Evolutionary conservation across 2,113 vertebrate species (phyloP), one percentile per base, ranked within the genome.

Genomic region (Patagioenas fasciata): DNA sequence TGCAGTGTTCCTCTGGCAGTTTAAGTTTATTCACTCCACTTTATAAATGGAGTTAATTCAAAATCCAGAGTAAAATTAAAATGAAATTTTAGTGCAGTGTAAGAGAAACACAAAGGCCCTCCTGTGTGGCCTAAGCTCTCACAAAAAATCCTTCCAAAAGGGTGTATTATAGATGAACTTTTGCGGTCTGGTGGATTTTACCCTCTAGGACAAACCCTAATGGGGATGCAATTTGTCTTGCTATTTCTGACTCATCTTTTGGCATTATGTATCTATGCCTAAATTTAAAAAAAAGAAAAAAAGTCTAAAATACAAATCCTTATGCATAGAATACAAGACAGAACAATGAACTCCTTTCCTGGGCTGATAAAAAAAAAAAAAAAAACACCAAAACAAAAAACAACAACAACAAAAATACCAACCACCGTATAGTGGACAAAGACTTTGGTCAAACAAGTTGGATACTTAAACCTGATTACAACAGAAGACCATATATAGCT

Each of bases 171-270:
- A 72, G 44, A 75, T 88, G 64, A 82, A 13, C 38, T 26, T 88
- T 69, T 78, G 57, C 1, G 4, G 32, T 19, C 1, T 1, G 29
- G 17, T 92, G 56, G 67, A 77, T 81, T 84, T 84, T 29, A 64
- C 26, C 11, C 26, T 80, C 18, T 48, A 89, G 58, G 56, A 94
- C 7, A 80, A 95, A 47, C 1, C 1, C 56, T 60, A 73, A 70
- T 1, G 3, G 26, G 40, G 15, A 77, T 91, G 26, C 21, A 81
- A 62, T 83, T 84, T 56, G 3, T 50, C 31, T 77, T 69, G 23
- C 2, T 89, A 19, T 71, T 95, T 64, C 85, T 92, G 83, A 80
- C 64, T 92, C 62, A 93, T 53, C 40, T 88, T 93, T 61, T 94
- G 75, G 51, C 77, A 69, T 69, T 78, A 51, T 21, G 9, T 24